Conservation (phyloP, 1,140 invertebrate genomes). For the Mycetomoellerius zeteki region DNA sequence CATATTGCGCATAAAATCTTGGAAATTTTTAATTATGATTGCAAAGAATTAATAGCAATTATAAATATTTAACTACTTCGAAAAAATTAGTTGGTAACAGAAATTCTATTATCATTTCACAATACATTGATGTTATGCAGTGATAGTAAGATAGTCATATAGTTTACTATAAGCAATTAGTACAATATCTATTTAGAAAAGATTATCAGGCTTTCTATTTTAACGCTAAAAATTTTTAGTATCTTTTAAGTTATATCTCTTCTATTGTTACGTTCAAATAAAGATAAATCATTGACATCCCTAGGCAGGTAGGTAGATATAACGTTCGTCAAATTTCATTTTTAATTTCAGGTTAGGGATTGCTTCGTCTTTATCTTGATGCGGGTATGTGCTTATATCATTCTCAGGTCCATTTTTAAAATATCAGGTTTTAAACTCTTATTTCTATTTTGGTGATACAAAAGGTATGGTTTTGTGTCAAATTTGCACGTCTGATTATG, state of each 20-base stretch:
- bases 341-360: too few species aligned
- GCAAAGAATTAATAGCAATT: not conserved
- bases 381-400: too few species aligned
- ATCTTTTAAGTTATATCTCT: not conserved
- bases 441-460: not conserved
- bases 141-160: not conserved
- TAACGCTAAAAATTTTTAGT: not conserved
- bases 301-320: too few species aligned
- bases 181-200: constrained; percentile 6
- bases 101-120: not conserved
- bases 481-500: not conserved
- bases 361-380: too few species aligned
- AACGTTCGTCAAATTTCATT: too few species aligned
- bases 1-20: not conserved
- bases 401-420: too few species aligned
- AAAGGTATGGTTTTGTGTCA: not conserved
- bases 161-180: not conserved
- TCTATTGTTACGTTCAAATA: not conserved
- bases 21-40: not conserved
- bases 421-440: not conserved
- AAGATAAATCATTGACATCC: not conserved
- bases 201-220: not conserved
- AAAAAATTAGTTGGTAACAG: not conserved
- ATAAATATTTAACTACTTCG: not conserved
- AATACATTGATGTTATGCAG: not conserved